These are phyloP conservation scores for Girardinichthys multiradiatus DNA, from an alignment of 2,113 vertebrate genomes.

Conservation along the genomic window DNA sequence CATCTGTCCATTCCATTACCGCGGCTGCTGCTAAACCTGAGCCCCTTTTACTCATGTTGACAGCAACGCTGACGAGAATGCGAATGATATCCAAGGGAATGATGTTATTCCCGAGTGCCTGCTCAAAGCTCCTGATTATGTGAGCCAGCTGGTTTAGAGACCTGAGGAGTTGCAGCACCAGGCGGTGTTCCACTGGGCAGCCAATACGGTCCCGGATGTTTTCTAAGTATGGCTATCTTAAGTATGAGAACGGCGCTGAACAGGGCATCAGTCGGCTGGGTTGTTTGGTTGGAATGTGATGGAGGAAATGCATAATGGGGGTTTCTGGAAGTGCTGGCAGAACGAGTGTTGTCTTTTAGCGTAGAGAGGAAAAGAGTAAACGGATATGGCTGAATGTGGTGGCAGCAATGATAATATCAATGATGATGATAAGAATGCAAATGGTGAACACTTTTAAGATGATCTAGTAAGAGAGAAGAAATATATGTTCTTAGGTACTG, in stretches of 20 bases:
- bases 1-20: conserved; percentile 80
- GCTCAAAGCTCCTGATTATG: conserved; percentile 73
- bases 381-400: conserved; percentile 53
- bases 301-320: conserved; percentile 72
- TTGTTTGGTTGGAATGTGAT: conserved; percentile 74
- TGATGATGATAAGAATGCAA: conserved; percentile 37
- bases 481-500: too few species aligned
- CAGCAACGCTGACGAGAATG: conserved; percentile 60
- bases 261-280: conserved; percentile 63
- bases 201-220: conserved; percentile 60
- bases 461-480: too few species aligned
- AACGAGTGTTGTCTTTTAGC: conserved; percentile 67
- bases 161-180: conserved; percentile 37
- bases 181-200: conserved; percentile 43
- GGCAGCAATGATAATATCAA: conserved; percentile 38
- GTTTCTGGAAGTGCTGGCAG: conserved; percentile 54
- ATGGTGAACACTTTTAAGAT: conserved; percentile 7
- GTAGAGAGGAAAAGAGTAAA: conserved; percentile 61
- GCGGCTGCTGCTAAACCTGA: conserved; percentile 46
- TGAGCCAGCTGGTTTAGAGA: conserved; percentile 73
- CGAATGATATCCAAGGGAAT: conserved; percentile 69
- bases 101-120: conserved; percentile 58
- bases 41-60: conserved; percentile 66
- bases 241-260: conserved; percentile 43
- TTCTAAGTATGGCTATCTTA: conserved; percentile 54